A percentile compares a stretch with the other conserved stretches of the same genome.
These are phyloP conservation scores for Indicator maculatus DNA, from an alignment of 2,113 vertebrate species.

Conservation along the genomic window DNA sequence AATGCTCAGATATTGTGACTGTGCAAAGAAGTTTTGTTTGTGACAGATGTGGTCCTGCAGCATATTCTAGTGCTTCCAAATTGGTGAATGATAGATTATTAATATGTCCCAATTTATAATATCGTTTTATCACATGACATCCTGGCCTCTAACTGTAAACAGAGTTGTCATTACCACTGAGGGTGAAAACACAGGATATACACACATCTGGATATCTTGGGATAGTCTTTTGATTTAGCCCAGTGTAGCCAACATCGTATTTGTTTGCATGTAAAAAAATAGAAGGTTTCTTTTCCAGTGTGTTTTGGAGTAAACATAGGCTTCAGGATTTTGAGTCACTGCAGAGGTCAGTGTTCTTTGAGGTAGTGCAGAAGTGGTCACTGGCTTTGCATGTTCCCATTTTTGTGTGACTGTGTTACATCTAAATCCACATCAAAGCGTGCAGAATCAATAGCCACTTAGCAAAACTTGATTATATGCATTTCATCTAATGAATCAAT, in stretches of 20 bases:
- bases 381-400: neutral
- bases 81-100: neutral
- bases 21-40: neutral
- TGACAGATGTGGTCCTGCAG: neutral
- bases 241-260: neutral
- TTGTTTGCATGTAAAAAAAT: neutral
- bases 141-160: neutral
- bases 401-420: neutral
- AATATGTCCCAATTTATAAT: neutral
- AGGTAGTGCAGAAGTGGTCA: neutral
- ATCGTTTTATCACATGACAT: neutral
- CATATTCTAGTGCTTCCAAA: neutral
- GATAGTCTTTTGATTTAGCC: neutral
- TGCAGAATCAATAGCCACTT: slow-evolving; percentile 18
- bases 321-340: neutral
- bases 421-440: slow-evolving; percentile 9
- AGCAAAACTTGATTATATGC: slow-evolving; percentile 35
- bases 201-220: neutral
- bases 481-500: slow-evolving; percentile 24
- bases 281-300: neutral
- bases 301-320: neutral
- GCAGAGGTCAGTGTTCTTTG: neutral
- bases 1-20: neutral
- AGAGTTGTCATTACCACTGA: neutral
- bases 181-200: neutral